These are phyloP conservation scores for Euwallacea fornicatus DNA, from an alignment of 1,140 invertebrate species.

Conservation along the genomic window DNA sequence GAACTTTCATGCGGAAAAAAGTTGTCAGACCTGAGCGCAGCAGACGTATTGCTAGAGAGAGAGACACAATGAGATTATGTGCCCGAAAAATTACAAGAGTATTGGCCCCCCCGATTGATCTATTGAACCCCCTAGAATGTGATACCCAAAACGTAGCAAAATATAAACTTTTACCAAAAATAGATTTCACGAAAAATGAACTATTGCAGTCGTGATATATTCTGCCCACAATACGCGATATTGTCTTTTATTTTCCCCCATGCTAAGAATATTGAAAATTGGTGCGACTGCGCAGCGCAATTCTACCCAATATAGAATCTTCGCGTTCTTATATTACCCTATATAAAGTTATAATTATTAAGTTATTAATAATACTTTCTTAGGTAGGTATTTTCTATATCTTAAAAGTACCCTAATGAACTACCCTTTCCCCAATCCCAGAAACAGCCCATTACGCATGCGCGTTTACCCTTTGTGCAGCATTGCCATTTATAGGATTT, in stretches of 20 bases:
- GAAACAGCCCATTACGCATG: no score
- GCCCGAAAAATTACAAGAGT: no score
- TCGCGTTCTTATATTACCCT: slow-evolving; percentile 14
- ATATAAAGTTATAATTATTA: slow-evolving; percentile 6
- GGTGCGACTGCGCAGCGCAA: background rate
- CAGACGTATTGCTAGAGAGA: no score
- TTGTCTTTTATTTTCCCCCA: background rate
- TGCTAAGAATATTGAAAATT: slow-evolving; percentile 7
- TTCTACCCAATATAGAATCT: background rate
- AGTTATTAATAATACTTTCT: slow-evolving; percentile 9
- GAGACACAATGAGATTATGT: no score
- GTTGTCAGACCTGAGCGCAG: no score
- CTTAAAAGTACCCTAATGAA: background rate
- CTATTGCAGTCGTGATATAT: slow-evolving; percentile 3
- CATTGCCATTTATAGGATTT: no score
- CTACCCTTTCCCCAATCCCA: background rate
- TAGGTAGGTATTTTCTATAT: slow-evolving; percentile 1
- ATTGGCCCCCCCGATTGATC: no score
- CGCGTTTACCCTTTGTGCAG: no score
- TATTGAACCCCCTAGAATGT: no score
- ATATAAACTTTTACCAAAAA: slow-evolving; percentile 24
- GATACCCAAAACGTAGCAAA: slow-evolving; percentile 4
- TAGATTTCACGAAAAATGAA: background rate
- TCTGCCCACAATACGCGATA: background rate
- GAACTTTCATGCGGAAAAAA: no score